A percentile compares a stretch with the other conserved stretches of the same genome.
Evolutionary conservation across 2,888 invertebrate genomes (phyloP).

Genomic region (Rotaria sp.): DNA sequence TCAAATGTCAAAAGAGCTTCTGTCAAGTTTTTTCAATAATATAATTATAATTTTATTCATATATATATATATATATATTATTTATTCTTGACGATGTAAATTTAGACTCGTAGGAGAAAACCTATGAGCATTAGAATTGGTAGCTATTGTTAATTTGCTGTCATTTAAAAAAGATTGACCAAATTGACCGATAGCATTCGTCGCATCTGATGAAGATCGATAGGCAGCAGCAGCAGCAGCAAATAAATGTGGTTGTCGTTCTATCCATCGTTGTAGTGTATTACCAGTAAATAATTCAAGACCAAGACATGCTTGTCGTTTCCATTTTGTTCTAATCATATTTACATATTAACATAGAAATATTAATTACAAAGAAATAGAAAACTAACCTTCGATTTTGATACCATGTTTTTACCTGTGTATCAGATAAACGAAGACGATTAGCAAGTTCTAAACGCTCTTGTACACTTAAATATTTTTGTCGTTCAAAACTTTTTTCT

Average conservation of each 20-base stretch:
- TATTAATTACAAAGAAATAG: not conserved
- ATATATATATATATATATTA: too few species aligned
- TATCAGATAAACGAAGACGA: slow-evolving; percentile 84
- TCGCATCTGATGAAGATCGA: not conserved
- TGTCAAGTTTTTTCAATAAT: too few species aligned
- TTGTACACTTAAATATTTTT: slow-evolving; percentile 70
- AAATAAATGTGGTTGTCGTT: not conserved
- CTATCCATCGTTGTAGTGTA: not conserved
- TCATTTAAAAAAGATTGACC: not conserved
- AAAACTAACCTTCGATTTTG: slow-evolving; percentile 67
- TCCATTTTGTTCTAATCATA: slow-evolving; percentile 40
- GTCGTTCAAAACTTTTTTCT: slow-evolving; percentile 90
- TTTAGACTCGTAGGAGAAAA: not conserved
- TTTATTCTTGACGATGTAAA: not conserved
- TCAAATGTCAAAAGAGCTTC: too few species aligned
- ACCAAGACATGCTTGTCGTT: slow-evolving; percentile 37
- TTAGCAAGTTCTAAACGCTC: slow-evolving; percentile 95
- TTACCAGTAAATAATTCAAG: slow-evolving; percentile 35
- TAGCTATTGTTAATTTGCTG: not conserved
- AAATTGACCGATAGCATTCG: not conserved
- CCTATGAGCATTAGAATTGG: not conserved
- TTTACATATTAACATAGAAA: not conserved
- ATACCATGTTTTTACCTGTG: slow-evolving; percentile 99
- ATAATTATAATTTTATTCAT: too few species aligned
- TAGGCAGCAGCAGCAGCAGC: not conserved